A percentile compares a stretch with the other conserved stretches of the same genome.
phyloP scores from a whole-genome alignment of 2,797 vertebrate species.

The Neosalanx taihuensis region DNA sequence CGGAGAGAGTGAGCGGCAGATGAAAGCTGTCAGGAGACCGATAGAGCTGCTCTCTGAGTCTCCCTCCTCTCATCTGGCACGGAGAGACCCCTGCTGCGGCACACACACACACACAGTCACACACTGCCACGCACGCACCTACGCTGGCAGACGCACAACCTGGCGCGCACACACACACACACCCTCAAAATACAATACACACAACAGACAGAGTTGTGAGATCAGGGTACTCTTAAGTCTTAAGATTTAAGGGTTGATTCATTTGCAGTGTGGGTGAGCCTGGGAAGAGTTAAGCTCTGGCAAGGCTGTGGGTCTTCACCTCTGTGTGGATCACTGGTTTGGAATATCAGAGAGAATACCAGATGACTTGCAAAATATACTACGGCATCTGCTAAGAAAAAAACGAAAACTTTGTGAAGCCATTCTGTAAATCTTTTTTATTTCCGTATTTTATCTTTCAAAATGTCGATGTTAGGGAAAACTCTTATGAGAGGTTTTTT shows the following conservation, averaged over 20 bases:
- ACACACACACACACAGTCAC: not conserved
- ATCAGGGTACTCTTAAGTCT: no score
- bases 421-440: conserved; percentile 23
- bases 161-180: conserved; percentile 9
- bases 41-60: not conserved
- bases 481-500: conserved; percentile 16
- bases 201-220: not conserved
- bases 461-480: conserved; percentile 23
- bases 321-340: not conserved
- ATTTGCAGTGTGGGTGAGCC: conserved; percentile 4
- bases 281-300: not conserved
- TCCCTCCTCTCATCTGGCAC: not conserved
- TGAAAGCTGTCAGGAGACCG: conserved; percentile 7
- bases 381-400: not conserved
- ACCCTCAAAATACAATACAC: not conserved
- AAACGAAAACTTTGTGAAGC: conserved; percentile 13
- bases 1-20: conserved; percentile 3
- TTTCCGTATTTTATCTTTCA: conserved; percentile 11
- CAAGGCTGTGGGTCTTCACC: not conserved
- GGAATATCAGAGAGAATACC: not conserved
- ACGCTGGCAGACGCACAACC: not conserved
- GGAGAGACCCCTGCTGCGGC: not conserved
- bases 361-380: not conserved
- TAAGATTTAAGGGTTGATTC: not conserved
- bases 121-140: not conserved